Conservation (phyloP, 2,113 vertebrate genomes). For the Sturnira hondurensis region DNA sequence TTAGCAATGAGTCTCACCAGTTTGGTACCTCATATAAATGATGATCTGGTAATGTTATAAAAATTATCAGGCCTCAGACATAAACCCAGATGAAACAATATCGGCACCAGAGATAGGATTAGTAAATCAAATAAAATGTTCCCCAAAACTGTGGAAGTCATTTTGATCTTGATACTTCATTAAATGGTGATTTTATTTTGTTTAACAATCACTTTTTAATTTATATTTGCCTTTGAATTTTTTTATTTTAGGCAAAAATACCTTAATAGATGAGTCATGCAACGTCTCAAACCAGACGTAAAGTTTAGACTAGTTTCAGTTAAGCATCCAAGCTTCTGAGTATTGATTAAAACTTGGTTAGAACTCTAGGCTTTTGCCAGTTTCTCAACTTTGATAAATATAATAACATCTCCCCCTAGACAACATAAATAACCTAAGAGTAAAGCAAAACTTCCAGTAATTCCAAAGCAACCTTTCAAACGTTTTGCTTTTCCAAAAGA, state of each 20-base stretch:
- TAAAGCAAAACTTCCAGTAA: neutral
- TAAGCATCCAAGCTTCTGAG: neutral
- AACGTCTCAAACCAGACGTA: neutral
- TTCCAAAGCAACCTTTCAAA: neutral
- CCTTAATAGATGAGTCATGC: neutral
- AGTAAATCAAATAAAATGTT: neutral
- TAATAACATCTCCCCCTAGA: neutral
- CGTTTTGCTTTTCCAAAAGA: neutral
- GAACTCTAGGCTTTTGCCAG: neutral
- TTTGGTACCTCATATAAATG: neutral
- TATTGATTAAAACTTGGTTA: constrained; percentile 29
- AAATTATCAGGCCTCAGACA: neutral
- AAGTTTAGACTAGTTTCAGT: neutral
- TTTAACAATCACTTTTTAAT: constrained; percentile 18
- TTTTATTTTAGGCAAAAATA: neutral
- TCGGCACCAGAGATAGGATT: neutral
- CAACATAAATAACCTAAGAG: neutral
- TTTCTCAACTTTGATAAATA: constrained; percentile 35
- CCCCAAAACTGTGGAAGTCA: neutral
- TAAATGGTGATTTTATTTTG: neutral
- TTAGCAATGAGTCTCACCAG: neutral
- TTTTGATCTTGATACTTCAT: neutral
- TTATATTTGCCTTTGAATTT: neutral
- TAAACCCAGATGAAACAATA: constrained; percentile 8
- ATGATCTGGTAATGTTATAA: neutral